Base-by-base conservation (phyloP, 2,888 invertebrate genomes). In the Pandemis heparana region DNA sequence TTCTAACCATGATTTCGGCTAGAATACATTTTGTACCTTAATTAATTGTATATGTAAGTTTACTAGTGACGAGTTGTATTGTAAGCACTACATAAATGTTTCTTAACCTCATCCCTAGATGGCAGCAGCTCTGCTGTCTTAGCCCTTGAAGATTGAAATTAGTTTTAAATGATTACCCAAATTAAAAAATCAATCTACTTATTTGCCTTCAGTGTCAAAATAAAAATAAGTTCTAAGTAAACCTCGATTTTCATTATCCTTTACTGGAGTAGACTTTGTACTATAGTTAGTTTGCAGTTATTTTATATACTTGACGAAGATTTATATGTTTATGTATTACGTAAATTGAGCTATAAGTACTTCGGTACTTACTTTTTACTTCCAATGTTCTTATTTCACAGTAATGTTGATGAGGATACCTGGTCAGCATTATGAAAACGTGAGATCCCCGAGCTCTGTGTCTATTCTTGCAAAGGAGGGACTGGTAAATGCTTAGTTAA, bases 381-480 rank as follows among this genome's bases (percentile, higher is more conserved):
- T 32, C 23, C 23, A 32, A 32, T 81, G 61, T 53, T 46, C 5
- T 23, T 71, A 72, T 63, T 46, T 85, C 81, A 4, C 81, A 94
- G 94, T 94, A 48, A 93, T 94, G 94, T 80, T 94, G 53, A 93
- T 94, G 93, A 86, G 94, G 70, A 90, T 94, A 62, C 94, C 94
- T 0, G 94, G 94, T 1, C 94, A 94, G 71, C 94, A 94, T 78
- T 94, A 94, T 69, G 93, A 92, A 74, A 93, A 94, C 62, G 92
- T 94, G 4, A 83, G 91, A 39, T 92, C 94, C 0, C 93, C 94
- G 3, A 94, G 94, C 76, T 94, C 94, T 0, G 81, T 87, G 0
- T 94, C 94, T 0, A 71, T 94, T 4, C 79, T 94, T 3, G 94
- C 94, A 18, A 94, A 94, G 71, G 94, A 94, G 78, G 94, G 94